Evolutionary conservation across 2,888 invertebrate genomes (phyloP).

Genomic region (Melipona beecheii): DNA sequence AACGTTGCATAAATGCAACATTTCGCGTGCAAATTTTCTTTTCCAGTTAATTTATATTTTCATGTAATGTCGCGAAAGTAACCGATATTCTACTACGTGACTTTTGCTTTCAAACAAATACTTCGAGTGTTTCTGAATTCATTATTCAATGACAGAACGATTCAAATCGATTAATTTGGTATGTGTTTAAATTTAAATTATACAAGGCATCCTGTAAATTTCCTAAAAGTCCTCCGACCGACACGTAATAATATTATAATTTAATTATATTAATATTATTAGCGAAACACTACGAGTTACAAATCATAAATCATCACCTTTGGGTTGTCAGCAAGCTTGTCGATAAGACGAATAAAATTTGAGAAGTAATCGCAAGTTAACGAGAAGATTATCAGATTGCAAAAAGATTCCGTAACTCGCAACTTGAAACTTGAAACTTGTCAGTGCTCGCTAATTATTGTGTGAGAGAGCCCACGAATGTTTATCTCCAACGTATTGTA

Average conservation of each 20-base stretch:
- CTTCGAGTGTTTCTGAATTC: too few species aligned
- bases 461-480: background rate
- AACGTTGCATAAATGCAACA: too few species aligned
- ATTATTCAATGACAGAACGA: background rate
- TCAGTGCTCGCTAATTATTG: background rate
- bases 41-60: too few species aligned
- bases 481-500: background rate
- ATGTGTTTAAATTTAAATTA: background rate
- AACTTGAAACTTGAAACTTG: background rate
- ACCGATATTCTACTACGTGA: background rate
- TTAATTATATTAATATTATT: background rate
- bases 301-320: background rate
- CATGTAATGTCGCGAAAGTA: too few species aligned
- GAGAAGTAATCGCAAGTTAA: background rate
- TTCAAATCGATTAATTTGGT: background rate
- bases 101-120: background rate
- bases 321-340: background rate
- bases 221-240: background rate
- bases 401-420: background rate
- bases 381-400: background rate
- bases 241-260: too few species aligned
- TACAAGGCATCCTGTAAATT: background rate
- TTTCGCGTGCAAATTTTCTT: too few species aligned
- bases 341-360: background rate
- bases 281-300: background rate